phyloP scores from a whole-genome alignment of 2,797 vertebrate species.

The Helostoma temminkii region DNA sequence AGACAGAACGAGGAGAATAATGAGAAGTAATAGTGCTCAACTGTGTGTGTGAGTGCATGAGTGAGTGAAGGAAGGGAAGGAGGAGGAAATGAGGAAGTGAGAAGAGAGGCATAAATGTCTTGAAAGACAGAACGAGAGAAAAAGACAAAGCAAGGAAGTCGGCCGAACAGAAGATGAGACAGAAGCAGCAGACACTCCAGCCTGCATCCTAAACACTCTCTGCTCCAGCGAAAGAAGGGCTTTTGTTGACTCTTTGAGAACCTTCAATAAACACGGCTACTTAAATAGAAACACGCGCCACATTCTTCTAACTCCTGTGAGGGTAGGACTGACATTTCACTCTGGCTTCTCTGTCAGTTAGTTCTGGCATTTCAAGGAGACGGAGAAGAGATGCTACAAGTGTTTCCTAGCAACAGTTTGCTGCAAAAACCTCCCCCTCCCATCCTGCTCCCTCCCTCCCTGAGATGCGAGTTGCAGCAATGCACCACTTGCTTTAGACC shows the following conservation, averaged over 20 bases:
- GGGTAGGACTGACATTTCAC: slow-evolving; percentile 75
- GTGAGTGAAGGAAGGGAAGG: not conserved
- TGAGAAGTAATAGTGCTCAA: slow-evolving; percentile 26
- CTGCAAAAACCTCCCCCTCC: slow-evolving; percentile 48
- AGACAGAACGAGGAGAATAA: slow-evolving; percentile 28
- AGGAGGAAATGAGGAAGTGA: not conserved
- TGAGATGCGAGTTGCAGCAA: slow-evolving; percentile 79
- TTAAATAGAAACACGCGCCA: slow-evolving; percentile 61
- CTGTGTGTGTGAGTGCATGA: slow-evolving; percentile 4
- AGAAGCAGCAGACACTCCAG: slow-evolving; percentile 27
- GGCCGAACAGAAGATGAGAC: slow-evolving; percentile 14
- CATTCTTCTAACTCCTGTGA: slow-evolving; percentile 67
- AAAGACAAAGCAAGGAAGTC: slow-evolving; percentile 10
- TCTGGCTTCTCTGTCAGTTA: slow-evolving; percentile 66
- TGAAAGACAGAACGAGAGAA: slow-evolving; percentile 9
- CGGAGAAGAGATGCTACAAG: slow-evolving; percentile 81
- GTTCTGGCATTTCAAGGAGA: slow-evolving; percentile 77
- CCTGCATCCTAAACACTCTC: slow-evolving; percentile 45
- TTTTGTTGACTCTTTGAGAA: slow-evolving; percentile 51
- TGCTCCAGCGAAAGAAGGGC: slow-evolving; percentile 37
- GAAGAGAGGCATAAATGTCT: not conserved
- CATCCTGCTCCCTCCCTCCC: slow-evolving; percentile 60
- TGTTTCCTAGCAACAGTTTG: slow-evolving; percentile 89
- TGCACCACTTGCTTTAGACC: slow-evolving; percentile 83
- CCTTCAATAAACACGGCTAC: slow-evolving; percentile 66